Evolutionary conservation across 2,888 invertebrate species (phyloP).

Genomic region (Mamestra brassicae): DNA sequence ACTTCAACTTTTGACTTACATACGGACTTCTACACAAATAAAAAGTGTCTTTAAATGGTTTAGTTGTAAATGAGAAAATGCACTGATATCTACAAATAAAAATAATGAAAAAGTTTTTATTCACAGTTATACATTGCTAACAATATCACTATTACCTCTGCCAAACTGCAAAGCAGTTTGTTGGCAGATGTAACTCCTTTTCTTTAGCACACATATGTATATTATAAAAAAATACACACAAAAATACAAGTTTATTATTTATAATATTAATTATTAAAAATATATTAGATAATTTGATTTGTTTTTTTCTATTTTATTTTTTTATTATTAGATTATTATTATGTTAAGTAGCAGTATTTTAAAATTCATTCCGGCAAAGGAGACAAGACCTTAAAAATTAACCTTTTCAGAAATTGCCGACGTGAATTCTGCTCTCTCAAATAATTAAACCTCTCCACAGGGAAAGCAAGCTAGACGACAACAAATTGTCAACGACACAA

Average conservation of each 20-base stretch:
- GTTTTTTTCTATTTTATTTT: no score
- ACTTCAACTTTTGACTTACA: not conserved
- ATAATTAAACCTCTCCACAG: slow-evolving; percentile 27
- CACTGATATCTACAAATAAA: not conserved
- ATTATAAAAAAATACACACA: no score
- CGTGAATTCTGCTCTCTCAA: not conserved
- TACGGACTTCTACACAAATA: not conserved
- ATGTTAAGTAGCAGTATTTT: not conserved
- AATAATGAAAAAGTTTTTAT: no score
- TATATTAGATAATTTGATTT: no score
- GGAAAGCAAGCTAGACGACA: not conserved
- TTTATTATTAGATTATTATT: no score
- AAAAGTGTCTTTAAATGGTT: not conserved
- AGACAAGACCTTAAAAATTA: not conserved
- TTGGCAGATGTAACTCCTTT: no score
- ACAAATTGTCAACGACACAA: slow-evolving; percentile 43
- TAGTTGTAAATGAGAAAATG: not conserved
- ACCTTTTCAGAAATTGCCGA: slow-evolving; percentile 4
- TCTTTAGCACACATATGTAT: no score
- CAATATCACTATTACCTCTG: no score
- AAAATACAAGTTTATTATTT: no score
- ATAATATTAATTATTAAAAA: no score
- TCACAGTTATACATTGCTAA: no score
- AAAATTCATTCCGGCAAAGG: not conserved
- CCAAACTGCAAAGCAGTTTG: no score